Conservation (phyloP, 2,113 vertebrate genomes). For the Podocnemis expansa region DNA sequence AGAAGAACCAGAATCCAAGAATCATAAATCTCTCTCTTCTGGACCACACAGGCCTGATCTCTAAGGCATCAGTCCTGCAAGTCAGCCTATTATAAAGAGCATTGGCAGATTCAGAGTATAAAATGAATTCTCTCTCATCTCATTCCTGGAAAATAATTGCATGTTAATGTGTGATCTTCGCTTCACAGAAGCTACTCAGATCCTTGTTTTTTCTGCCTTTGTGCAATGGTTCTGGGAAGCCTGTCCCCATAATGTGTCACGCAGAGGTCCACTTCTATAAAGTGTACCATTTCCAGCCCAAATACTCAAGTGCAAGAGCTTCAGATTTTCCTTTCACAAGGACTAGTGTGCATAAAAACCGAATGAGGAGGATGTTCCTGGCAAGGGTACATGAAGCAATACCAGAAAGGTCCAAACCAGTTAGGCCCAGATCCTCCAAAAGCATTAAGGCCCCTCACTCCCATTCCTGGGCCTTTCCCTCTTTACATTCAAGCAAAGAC, state of each 20-base stretch:
- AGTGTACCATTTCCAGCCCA: not conserved
- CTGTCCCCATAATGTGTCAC: not conserved
- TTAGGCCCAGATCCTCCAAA: not conserved
- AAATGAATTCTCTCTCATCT: not conserved
- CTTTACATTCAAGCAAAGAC: not conserved
- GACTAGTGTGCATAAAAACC: not conserved
- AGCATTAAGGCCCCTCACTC: not conserved
- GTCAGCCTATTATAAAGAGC: not conserved
- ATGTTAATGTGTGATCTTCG: no score
- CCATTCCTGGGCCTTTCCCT: not conserved
- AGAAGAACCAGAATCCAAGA: not conserved
- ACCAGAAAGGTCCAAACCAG: not conserved
- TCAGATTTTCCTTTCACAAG: not conserved
- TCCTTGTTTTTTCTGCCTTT: not conserved
- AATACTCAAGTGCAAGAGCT: not conserved
- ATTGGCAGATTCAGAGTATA: not conserved
- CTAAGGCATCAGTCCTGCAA: not conserved
- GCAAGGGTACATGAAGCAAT: not conserved
- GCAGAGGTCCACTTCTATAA: not conserved
- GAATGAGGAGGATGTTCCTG: not conserved
- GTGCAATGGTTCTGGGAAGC: not conserved
- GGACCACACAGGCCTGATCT: not conserved
- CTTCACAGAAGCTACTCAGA: not conserved
- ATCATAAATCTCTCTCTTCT: not conserved
- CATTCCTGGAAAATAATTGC: not conserved